Base-by-base conservation (phyloP, 2,113 vertebrate species). In the Ailurus styani region DNA sequence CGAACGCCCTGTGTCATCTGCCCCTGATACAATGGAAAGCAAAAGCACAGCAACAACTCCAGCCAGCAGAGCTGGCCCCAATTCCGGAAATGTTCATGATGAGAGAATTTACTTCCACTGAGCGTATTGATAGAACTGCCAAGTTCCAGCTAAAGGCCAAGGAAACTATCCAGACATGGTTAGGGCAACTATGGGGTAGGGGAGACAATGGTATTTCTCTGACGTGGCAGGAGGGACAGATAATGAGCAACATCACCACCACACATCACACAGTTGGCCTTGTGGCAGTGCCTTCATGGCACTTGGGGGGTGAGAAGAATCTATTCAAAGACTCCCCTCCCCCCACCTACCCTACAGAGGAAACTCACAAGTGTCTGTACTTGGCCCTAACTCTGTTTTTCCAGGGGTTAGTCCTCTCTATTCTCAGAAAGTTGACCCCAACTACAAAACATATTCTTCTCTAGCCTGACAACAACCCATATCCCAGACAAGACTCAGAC, bases 261-360 rank as follows among this genome's bases (percentile, higher is more conserved):
- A 45, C 1, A 17, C 37, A 23, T 8, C 42, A 29, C 5, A 25
- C 29, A 47, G 54, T 34, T 15, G 42, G 15, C 66, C 70, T 25
- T 55, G 47, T 27, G 37, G 29, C 23, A 29, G 3, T n/a, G 20
- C 5, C 64, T 37, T 87, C 47, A 40, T 54, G n/a, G n/a, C n/a
- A 42, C n/a, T 37, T 37, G 11, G 37, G 3, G 70, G 15, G 25
- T n/a, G 34, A n/a, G n/a, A n/a, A 7, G 34, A 66, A 66, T 34
- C 31, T 66, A 7, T 66, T 34, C 31, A 66, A n/a, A 66, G 31
- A 4, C 64, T 7, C 31, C 31, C 60, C 18, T 15, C 29, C 15
- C 15, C 62, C 34, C 7, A 25, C 23, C 6, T 1, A n/a, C 15
- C 34, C 4, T 8, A 18, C 3, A n/a, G 64, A 66, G 6, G 1